Base-by-base conservation (phyloP, 2,797 vertebrate species). In the Chelon auratus region DNA sequence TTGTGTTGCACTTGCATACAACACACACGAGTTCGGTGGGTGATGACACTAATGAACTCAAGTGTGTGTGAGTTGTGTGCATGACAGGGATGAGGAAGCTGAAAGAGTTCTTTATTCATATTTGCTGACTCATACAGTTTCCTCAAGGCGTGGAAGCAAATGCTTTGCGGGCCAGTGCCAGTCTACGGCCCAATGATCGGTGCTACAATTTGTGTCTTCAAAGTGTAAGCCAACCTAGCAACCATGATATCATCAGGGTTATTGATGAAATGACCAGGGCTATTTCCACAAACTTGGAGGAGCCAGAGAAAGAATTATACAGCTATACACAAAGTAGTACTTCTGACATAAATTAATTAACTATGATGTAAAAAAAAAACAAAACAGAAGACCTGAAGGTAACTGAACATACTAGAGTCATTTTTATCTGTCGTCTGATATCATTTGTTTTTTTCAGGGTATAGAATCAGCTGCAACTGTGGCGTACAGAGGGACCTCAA, bases 371-470 rank as follows among this genome's bases (percentile, higher is more conserved):
- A 50, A 43, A 63, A 77, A 47, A 14, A 10, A 0, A 18, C n/a
- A n/a, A 30, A 20, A 17, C 30, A 33, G 30, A 5, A 7, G 37
- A 1, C 11, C n/a, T 1, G 12, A 43, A 22, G 3, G 17, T 5
- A 42, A 8, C 26, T 37, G 17, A 18, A 54, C 30, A 9, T 18
- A 11, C n/a, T 15, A 0, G 1, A 50, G 24, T 58, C 14, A 5
- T 52, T 67, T 26, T 53, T 43, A 4, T 37, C 24, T 59, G 12
- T 66, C 12, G 43, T 59, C 30, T 40, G 0, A 7, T 48, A 42
- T 22, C 12, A 62, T 73, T 50, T 83, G 5, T 47, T 48, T 63
- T 47, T 84, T 72, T 20, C 20, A 17, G 51, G 69, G 30, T 48
- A 6, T 78, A 71, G 58, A 70, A 37, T 12, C 42, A 17, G 64